Percentiles rank a stretch among this genome's conserved stretches.
phyloP scores from a whole-genome alignment of 2,888 invertebrate species.

The Protophormia terraenovae region DNA sequence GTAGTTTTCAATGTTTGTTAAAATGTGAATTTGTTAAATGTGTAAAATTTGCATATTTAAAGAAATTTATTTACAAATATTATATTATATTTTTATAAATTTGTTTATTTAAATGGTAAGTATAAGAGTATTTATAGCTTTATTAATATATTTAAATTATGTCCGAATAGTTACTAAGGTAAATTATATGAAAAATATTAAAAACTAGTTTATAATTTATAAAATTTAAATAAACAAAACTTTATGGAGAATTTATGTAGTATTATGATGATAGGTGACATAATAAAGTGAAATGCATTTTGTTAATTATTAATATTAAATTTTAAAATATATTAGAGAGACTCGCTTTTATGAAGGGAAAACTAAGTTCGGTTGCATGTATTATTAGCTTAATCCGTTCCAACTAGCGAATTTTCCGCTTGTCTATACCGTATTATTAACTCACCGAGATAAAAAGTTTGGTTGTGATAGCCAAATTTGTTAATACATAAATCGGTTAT shows the following conservation, averaged over 20 bases:
- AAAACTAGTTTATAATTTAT: not conserved
- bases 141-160: not conserved
- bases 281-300: not conserved
- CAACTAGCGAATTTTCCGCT: no score
- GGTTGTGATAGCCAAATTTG: no score
- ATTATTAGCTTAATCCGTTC: no score
- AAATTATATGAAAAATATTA: not conserved
- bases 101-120: not conserved
- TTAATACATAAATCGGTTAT: no score
- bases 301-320: no score
- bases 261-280: not conserved
- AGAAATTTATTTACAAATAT: not conserved
- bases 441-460: no score
- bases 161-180: not conserved
- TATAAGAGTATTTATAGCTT: not conserved
- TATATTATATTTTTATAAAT: not conserved
- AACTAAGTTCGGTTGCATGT: no score
- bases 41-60: not conserved
- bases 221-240: not conserved
- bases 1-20: not conserved
- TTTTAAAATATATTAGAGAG: no score
- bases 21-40: not conserved
- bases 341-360: no score
- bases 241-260: not conserved
- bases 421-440: no score